A percentile compares a stretch with the other conserved stretches of the same genome.
phyloP scores from a whole-genome alignment of 37 sponge, comb jelly and placozoan species.

The Halichondria panicea region DNA sequence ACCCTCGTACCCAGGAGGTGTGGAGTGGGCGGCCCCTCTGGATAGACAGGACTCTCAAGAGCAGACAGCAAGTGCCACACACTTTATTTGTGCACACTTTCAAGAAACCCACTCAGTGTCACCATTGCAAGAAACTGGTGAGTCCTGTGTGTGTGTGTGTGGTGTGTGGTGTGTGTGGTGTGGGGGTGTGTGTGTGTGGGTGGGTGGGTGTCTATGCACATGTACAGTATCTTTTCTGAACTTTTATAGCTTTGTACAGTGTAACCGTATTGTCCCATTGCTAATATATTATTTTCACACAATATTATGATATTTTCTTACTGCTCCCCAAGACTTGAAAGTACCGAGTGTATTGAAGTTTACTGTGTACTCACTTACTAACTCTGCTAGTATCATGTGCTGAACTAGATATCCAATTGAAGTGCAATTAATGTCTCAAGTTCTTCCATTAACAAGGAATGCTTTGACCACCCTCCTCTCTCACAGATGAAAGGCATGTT shows the following conservation, averaged over 20 bases:
- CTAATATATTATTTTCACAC: too few species aligned
- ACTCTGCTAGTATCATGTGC: too few species aligned
- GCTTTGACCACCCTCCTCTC: not conserved
- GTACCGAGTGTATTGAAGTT: too few species aligned
- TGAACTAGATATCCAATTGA: not conserved
- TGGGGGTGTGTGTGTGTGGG: not conserved
- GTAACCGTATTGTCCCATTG: too few species aligned
- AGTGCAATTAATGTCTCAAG: not conserved
- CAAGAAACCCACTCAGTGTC: conserved; percentile 80
- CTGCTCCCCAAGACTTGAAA: too few species aligned
- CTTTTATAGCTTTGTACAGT: not conserved
- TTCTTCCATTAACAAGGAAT: not conserved
- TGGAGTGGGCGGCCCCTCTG: conserved; percentile 83
- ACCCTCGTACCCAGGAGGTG: conserved; percentile 28
- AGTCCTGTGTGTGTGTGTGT: conserved; percentile 11
- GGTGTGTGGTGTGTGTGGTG: not conserved
- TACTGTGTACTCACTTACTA: too few species aligned
- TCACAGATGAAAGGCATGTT: conserved; percentile 76
- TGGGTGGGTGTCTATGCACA: not conserved
- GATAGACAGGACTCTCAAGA: conserved; percentile 72
- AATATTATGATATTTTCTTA: too few species aligned
- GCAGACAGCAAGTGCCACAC: conserved; percentile 81
- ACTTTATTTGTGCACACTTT: conserved; percentile 83
- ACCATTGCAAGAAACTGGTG: conserved; percentile 89
- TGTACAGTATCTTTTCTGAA: not conserved